A percentile compares a stretch with the other conserved stretches of the same genome.
Conservation (phyloP, 2,888 invertebrate genomes). For the Oscheius onirici region DNA sequence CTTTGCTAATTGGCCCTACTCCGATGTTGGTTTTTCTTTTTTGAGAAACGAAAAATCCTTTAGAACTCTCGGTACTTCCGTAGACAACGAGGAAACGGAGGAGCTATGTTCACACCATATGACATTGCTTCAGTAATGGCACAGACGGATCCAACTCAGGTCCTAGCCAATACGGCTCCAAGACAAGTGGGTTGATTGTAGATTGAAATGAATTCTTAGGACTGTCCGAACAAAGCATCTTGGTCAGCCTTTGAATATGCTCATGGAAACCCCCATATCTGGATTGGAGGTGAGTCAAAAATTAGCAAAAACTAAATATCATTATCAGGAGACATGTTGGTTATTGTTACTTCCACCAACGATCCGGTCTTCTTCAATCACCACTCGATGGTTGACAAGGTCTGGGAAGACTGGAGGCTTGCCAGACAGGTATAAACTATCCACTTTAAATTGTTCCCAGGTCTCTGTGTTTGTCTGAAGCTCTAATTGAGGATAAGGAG, state of each 20-base stretch:
- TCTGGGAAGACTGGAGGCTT: slow-evolving; percentile 12
- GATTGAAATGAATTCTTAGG: background rate
- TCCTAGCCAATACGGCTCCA: slow-evolving; percentile 3
- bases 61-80: background rate
- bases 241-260: slow-evolving; percentile 17
- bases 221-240: background rate
- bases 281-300: slow-evolving; percentile 19
- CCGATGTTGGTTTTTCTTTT: slow-evolving; percentile 33
- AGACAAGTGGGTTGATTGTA: background rate
- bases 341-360: slow-evolving; percentile 1
- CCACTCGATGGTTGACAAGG: slow-evolving; percentile 4
- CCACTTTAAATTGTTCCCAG: too few species aligned
- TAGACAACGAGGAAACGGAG: background rate
- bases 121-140: background rate
- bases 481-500: too few species aligned
- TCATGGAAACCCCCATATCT: slow-evolving; percentile 7
- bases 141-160: background rate
- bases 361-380: slow-evolving; percentile 13
- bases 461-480: too few species aligned
- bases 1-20: slow-evolving; percentile 58
- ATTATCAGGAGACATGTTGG: slow-evolving; percentile 6
- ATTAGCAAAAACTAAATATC: background rate
- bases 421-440: background rate
- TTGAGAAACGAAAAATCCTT: background rate
- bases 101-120: background rate